Conservation (phyloP, 2,113 vertebrate genomes). For the Coracopsis vasa region DNA sequence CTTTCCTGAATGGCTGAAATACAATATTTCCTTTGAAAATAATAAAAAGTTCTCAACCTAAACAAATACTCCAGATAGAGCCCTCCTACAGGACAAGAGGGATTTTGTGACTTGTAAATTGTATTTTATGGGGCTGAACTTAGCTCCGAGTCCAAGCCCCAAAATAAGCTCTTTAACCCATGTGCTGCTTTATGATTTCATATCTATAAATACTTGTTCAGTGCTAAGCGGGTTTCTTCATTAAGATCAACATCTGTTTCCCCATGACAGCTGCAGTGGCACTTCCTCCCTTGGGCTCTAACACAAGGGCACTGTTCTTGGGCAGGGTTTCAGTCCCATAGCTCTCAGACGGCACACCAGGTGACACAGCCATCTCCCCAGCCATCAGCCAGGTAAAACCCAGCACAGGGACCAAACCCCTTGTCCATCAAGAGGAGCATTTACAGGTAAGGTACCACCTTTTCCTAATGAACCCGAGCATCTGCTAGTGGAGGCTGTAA, state of each 20-base stretch:
- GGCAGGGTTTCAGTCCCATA: neutral
- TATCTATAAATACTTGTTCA: conserved; percentile 21
- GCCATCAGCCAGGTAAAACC: fast-evolving
- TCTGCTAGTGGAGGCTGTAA: neutral
- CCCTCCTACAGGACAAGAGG: neutral
- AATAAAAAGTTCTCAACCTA: neutral
- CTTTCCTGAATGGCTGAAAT: conserved; percentile 9
- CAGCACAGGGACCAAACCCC: too few species aligned
- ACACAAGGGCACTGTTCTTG: fast-evolving
- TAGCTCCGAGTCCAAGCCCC: neutral
- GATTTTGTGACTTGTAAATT: conserved; percentile 8
- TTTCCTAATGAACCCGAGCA: fast-evolving
- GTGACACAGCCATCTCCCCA: fast-evolving
- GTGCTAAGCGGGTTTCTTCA: neutral
- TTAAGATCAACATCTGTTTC: neutral
- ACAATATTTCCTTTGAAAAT: neutral
- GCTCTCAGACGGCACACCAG: fast-evolving
- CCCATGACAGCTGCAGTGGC: neutral
- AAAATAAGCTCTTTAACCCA: conserved; percentile 6
- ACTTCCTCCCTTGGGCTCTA: neutral
- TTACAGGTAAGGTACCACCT: fast-evolving
- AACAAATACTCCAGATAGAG: neutral
- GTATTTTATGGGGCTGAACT: neutral
- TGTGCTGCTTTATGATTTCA: conserved; percentile 1
- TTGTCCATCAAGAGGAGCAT: fast-evolving